Conservation (phyloP, 2,888 invertebrate species). For the Drosophila birchii region DNA sequence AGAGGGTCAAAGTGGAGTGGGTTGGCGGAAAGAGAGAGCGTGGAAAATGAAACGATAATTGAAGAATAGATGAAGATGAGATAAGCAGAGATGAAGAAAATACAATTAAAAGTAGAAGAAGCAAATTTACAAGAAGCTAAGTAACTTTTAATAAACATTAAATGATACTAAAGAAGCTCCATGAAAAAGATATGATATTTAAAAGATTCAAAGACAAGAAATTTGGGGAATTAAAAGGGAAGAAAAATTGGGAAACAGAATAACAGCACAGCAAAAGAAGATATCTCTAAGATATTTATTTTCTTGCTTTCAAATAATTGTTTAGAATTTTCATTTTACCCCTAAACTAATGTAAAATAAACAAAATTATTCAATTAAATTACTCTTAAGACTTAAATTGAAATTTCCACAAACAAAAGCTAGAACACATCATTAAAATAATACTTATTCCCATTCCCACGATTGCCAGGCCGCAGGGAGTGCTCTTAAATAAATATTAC, state of each 20-base stretch:
- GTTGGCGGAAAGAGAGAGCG: constrained; percentile 39
- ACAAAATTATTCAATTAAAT: neutral
- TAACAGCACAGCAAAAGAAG: too few relatives aligned
- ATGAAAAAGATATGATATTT: neutral
- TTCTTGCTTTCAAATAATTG: neutral
- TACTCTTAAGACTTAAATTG: neutral
- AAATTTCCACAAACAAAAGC: neutral
- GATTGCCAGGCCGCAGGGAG: neutral
- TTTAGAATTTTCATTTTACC: neutral
- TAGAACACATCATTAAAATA: constrained; percentile 7
- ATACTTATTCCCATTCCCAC: constrained; percentile 25
- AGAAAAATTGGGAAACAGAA: too few relatives aligned
- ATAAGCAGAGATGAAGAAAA: constrained; percentile 22
- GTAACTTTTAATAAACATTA: constrained; percentile 13
- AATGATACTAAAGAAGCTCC: neutral
- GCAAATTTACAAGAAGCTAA: constrained; percentile 2
- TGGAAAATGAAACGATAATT: constrained; percentile 40
- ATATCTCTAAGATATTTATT: neutral
- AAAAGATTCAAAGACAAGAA: neutral
- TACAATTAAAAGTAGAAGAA: constrained; percentile 28
- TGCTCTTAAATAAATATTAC: constrained; percentile 22
- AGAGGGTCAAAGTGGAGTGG: constrained; percentile 47
- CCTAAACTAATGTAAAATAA: neutral
- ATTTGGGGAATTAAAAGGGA: too few relatives aligned
- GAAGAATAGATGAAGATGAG: constrained; percentile 14